Evolutionary conservation across 2,888 invertebrate species (phyloP).

Genomic region (Polia nebulosa): DNA sequence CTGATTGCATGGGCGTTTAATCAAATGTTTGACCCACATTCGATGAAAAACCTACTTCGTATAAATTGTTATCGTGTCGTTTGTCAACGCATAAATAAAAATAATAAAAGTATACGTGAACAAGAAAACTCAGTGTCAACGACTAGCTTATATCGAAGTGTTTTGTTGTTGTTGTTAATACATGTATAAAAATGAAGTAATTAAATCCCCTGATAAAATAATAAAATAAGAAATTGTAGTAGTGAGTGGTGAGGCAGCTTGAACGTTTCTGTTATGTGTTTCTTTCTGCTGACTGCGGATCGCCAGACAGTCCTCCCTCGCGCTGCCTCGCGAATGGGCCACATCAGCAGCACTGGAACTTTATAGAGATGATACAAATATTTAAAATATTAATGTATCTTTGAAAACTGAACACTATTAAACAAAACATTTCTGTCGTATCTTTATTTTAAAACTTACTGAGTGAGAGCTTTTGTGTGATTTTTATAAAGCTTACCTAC

Average conservation of each 20-base stretch:
- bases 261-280: slow-evolving; percentile 83
- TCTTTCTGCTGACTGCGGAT: slow-evolving; percentile 89
- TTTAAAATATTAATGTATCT: neutral
- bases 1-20: slow-evolving; percentile 51
- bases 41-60: slow-evolving; percentile 21
- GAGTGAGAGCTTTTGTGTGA: too few species aligned
- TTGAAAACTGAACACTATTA: too few species aligned
- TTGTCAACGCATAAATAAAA: slow-evolving; percentile 35
- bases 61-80: slow-evolving; percentile 33
- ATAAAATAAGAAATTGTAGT: slow-evolving; percentile 63
- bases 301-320: slow-evolving; percentile 86
- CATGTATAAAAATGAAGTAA: slow-evolving; percentile 38
- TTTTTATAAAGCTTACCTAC: neutral
- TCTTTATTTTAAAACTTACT: too few species aligned
- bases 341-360: slow-evolving; percentile 83
- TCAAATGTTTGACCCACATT: slow-evolving; percentile 47
- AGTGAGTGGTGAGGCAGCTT: slow-evolving; percentile 52
- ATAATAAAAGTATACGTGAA: slow-evolving; percentile 23
- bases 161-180: slow-evolving; percentile 1
- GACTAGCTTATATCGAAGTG: slow-evolving; percentile 5
- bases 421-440: too few species aligned
- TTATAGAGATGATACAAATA: slow-evolving; percentile 74
- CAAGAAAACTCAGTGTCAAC: slow-evolving; percentile 38
- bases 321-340: slow-evolving; percentile 84
- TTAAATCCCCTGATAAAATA: slow-evolving; percentile 52